Conservation (phyloP, 2,797 vertebrate genomes). For the Anas georgica region DNA sequence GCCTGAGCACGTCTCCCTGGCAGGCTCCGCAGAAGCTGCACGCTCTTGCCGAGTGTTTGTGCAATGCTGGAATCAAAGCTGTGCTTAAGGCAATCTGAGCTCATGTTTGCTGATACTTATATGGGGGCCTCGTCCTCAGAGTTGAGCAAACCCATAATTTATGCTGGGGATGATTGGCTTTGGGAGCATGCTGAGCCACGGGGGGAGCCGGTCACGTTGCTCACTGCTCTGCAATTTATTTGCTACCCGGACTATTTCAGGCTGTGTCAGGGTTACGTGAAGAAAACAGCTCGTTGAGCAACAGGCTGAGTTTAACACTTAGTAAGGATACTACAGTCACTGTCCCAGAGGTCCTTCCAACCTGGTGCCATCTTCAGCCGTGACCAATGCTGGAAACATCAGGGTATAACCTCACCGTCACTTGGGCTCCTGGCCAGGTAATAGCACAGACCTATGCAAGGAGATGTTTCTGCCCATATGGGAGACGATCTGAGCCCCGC, state of each 20-base stretch:
- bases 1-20: background rate
- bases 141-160: background rate
- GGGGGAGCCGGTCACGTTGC: background rate
- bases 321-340: background rate
- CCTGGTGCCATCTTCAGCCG: background rate
- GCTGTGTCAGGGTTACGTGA: background rate
- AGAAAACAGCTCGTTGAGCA: background rate
- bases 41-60: background rate
- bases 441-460: background rate
- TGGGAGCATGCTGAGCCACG: background rate
- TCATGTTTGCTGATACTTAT: background rate
- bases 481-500: background rate
- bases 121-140: background rate
- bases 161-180: background rate
- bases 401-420: background rate
- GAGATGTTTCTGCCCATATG: background rate
- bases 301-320: background rate
- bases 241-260: background rate
- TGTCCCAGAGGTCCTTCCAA: background rate
- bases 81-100: slow-evolving; percentile 8
- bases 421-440: background rate
- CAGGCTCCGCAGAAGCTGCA: background rate
- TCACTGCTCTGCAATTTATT: accelerated
- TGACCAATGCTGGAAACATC: background rate
- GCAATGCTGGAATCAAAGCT: background rate